phyloP scores from a whole-genome alignment of 2,888 invertebrate species.

The Amiota mariae region DNA sequence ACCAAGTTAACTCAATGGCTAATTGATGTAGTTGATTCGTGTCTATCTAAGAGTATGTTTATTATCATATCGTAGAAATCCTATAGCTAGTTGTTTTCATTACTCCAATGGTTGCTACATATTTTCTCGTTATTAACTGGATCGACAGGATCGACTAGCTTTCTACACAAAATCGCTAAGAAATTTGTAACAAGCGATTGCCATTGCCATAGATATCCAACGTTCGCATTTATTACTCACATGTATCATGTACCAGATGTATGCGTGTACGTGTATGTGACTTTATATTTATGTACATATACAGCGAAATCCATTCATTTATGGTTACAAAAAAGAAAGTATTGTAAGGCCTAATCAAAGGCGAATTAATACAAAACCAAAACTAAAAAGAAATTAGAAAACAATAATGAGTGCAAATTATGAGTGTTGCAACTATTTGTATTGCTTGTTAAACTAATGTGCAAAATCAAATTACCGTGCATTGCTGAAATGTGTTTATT shows the following conservation, averaged over 20 bases:
- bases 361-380: slow-evolving; percentile 3
- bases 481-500: too few relatives aligned
- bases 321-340: slow-evolving; percentile 58
- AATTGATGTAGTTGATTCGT: slow-evolving; percentile 14
- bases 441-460: neutral
- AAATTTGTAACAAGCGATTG: too few relatives aligned
- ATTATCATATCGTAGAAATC: slow-evolving; percentile 1
- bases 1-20: slow-evolving; percentile 20
- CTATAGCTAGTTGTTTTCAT: neutral
- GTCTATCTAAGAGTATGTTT: neutral
- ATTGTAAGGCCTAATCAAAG: slow-evolving; percentile 41
- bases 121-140: slow-evolving; percentile 21
- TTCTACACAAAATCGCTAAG: slow-evolving; percentile 50
- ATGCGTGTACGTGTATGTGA: neutral
- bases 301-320: slow-evolving; percentile 24
- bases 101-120: slow-evolving; percentile 8
- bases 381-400: slow-evolving; percentile 11
- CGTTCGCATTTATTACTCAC: neutral
- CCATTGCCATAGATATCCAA: too few relatives aligned
- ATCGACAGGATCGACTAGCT: slow-evolving; percentile 41
- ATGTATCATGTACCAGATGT: neutral
- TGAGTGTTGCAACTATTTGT: neutral
- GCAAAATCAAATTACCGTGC: neutral
- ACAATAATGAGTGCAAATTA: neutral
- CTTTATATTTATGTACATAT: neutral